These are phyloP conservation scores for Sinopyrophorus schimmeli DNA, from an alignment of 2,888 invertebrate species.

Conservation along the genomic window DNA sequence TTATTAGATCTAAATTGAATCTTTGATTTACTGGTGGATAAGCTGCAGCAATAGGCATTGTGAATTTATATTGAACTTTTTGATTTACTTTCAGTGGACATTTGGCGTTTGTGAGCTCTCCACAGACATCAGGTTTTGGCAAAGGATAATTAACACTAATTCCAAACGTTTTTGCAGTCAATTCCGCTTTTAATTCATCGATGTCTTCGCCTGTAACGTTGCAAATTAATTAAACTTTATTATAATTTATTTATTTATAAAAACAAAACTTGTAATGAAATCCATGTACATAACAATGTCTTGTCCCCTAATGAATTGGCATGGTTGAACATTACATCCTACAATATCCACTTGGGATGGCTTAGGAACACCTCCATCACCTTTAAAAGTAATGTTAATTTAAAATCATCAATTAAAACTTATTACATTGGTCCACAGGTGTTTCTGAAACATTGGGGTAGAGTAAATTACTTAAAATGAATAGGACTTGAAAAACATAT, in stretches of 20 bases:
- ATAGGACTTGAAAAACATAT: too few species aligned
- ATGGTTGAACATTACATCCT: conserved; percentile 33
- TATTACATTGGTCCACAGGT: too few species aligned
- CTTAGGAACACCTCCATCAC: conserved; percentile 23
- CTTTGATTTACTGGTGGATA: conserved; percentile 22
- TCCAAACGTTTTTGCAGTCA: conserved; percentile 6
- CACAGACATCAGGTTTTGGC: conserved; percentile 32
- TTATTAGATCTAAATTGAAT: too few species aligned
- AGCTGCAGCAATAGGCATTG: conserved; percentile 3
- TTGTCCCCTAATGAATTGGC: conserved; percentile 22
- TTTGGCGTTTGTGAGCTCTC: conserved; percentile 24
- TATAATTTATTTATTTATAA: not conserved
- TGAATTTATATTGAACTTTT: conserved; percentile 22
- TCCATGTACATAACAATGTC: conserved; percentile 28
- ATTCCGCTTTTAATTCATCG: not conserved
- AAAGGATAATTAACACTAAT: conserved; percentile 8
- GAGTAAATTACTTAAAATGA: too few species aligned
- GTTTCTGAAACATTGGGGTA: too few species aligned
- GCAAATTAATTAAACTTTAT: not conserved
- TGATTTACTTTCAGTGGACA: conserved; percentile 39
- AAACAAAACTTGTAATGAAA: conserved; percentile 23
- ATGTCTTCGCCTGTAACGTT: not conserved
- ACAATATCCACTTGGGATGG: conserved; percentile 27
- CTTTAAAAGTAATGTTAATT: conserved; percentile 20
- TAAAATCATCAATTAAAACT: too few species aligned